Percentiles rank a stretch among this genome's conserved stretches.
Conservation (phyloP, 2,888 invertebrate species). For the Hermodice carunculata region DNA sequence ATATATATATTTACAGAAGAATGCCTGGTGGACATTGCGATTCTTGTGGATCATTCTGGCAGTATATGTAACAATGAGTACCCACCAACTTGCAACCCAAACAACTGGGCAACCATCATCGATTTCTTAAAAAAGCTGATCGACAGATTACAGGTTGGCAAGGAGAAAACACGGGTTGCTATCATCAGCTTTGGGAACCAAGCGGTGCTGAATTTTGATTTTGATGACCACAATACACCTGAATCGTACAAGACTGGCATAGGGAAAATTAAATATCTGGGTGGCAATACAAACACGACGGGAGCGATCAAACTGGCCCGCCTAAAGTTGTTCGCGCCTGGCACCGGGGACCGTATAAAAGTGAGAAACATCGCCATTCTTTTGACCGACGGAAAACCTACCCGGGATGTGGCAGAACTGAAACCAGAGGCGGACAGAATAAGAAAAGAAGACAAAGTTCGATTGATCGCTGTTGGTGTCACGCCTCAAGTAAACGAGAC, state of each 20-base stretch:
- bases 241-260: conserved; percentile 12
- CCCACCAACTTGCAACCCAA: no score
- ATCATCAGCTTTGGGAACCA: no score
- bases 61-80: conserved; percentile 20
- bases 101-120: conserved; percentile 15
- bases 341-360: conserved; percentile 21
- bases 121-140: conserved; percentile 20
- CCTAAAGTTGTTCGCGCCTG: not conserved
- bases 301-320: conserved; percentile 20
- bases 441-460: no score
- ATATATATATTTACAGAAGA: no score
- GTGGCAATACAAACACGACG: conserved; percentile 35
- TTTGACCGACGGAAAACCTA: conserved; percentile 37
- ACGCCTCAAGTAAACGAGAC: no score
- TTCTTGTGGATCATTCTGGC: conserved; percentile 26
- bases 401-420: conserved; percentile 20
- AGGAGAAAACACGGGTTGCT: conserved; percentile 12
- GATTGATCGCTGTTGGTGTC: no score
- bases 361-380: conserved; percentile 28
- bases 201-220: no score
- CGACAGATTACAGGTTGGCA: conserved; percentile 10
- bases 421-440: conserved; percentile 8
- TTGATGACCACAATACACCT: no score
- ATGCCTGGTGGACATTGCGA: conserved; percentile 21
- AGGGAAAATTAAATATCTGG: conserved; percentile 16